Evolutionary conservation across 2,113 vertebrate species (phyloP).

Genomic region (Herpetotheres cachinnans): DNA sequence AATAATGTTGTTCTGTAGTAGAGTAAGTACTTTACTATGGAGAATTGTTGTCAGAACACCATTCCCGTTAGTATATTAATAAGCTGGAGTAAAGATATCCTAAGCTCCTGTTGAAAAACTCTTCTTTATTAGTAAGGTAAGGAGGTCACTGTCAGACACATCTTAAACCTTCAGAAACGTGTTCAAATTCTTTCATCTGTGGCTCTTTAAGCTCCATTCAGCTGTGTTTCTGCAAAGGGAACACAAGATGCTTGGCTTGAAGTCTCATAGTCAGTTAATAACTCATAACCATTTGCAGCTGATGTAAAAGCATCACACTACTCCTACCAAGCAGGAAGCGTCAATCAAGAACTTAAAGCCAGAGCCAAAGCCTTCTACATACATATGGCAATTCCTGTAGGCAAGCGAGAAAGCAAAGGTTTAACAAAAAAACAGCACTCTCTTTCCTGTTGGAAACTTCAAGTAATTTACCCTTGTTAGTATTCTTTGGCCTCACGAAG

Average conservation of each 20-base stretch:
- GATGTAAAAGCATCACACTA: conserved; percentile 53
- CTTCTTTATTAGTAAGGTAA: conserved; percentile 70
- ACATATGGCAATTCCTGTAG: neutral
- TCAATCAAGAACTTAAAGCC: neutral
- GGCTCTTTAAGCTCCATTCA: conserved; percentile 77
- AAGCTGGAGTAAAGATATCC: conserved; percentile 54
- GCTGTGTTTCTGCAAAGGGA: conserved; percentile 88
- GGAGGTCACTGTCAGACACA: conserved; percentile 60
- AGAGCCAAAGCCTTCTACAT: neutral
- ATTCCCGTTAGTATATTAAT: conserved; percentile 59
- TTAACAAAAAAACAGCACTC: neutral
- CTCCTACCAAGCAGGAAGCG: conserved; percentile 23
- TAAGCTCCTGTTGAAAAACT: conserved; percentile 57
- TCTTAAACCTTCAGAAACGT: conserved; percentile 68
- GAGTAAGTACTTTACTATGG: conserved; percentile 10
- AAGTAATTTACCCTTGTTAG: neutral
- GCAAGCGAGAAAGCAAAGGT: neutral
- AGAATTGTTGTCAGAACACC: conserved; percentile 48
- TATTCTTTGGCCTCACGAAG: neutral
- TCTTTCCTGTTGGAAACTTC: neutral
- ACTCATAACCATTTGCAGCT: conserved; percentile 76
- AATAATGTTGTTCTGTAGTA: conserved; percentile 61
- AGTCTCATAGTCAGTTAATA: conserved; percentile 76
- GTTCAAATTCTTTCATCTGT: conserved; percentile 71
- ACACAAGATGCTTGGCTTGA: conserved; percentile 90